Conservation (phyloP, 2,797 vertebrate genomes). For the Lophius americanus region DNA sequence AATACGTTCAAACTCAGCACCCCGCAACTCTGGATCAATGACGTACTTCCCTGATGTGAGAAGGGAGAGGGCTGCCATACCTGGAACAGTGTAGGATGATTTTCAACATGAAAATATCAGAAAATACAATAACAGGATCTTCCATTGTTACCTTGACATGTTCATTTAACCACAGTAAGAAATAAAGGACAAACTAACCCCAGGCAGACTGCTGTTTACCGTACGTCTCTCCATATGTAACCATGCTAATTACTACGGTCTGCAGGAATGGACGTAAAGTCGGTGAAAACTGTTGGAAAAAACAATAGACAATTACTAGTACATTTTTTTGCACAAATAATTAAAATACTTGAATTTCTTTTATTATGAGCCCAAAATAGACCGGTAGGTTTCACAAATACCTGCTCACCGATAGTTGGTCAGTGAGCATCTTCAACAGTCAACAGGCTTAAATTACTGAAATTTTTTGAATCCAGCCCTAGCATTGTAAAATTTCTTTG, state of each 20-base stretch:
- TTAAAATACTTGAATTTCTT: background rate
- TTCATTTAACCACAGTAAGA: background rate
- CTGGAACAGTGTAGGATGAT: constrained; percentile 48
- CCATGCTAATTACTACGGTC: constrained; percentile 83
- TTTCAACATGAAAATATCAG: background rate
- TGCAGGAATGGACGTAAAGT: constrained; percentile 83
- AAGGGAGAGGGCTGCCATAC: constrained; percentile 79
- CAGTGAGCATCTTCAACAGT: background rate
- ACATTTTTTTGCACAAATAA: background rate
- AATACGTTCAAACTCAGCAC: constrained; percentile 81
- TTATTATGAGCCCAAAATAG: background rate
- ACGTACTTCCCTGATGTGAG: constrained; percentile 84
- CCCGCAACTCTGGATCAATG: constrained; percentile 82
- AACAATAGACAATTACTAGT: background rate
- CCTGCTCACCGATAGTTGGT: background rate
- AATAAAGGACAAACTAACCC: constrained; percentile 58
- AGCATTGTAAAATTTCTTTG: no score
- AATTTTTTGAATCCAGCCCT: background rate
- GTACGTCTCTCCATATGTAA: constrained; percentile 82
- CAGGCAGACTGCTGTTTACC: constrained; percentile 78
- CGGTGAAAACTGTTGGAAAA: constrained; percentile 72
- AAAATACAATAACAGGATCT: background rate
- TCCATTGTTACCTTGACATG: background rate
- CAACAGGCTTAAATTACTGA: background rate
- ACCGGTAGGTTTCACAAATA: background rate